A percentile compares a stretch with the other conserved stretches of the same genome.
These are phyloP conservation scores for Drosophila formosana DNA, from an alignment of 2,888 invertebrate species.

Conservation along the genomic window DNA sequence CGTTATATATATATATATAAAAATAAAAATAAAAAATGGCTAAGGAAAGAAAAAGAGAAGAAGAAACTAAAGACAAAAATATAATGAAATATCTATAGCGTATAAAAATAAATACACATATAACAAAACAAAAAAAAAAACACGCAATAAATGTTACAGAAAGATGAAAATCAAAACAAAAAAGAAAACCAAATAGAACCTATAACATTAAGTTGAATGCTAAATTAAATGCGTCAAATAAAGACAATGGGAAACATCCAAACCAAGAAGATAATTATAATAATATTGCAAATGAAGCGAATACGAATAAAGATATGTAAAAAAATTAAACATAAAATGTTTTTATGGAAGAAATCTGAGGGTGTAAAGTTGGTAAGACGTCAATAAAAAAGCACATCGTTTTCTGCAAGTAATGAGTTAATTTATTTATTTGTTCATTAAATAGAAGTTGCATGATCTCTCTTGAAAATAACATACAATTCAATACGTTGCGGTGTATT, in stretches of 20 bases:
- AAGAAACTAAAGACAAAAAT: slow-evolving; percentile 57
- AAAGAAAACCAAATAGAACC: slow-evolving; percentile 60
- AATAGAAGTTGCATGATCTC: slow-evolving; percentile 63
- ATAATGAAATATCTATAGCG: slow-evolving; percentile 76
- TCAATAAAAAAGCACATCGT: not conserved
- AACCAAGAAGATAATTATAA: slow-evolving; percentile 76
- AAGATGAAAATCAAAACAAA: slow-evolving; percentile 49
- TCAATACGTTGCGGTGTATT: slow-evolving; percentile 67
- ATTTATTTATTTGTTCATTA: slow-evolving; percentile 67
- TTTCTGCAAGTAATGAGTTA: slow-evolving; percentile 48
- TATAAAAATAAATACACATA: slow-evolving; percentile 66
- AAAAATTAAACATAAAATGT: slow-evolving; percentile 49
- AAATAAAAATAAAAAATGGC: slow-evolving; percentile 47
- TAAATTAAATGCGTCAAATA: slow-evolving; percentile 61
- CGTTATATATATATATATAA: slow-evolving; percentile 82
- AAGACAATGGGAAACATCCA: slow-evolving; percentile 58
- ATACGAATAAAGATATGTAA: slow-evolving; percentile 82
- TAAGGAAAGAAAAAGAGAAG: slow-evolving; percentile 47
- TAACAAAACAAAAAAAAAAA: slow-evolving; percentile 50
- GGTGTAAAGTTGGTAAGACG: too few relatives aligned
- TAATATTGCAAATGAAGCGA: slow-evolving; percentile 79
- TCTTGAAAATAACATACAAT: slow-evolving; percentile 59
- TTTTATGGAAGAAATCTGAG: not conserved
- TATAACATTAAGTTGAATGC: slow-evolving; percentile 82
- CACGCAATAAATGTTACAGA: slow-evolving; percentile 75